phyloP scores from a whole-genome alignment of 2,113 vertebrate genomes.

The Laterallus jamaicensis region DNA sequence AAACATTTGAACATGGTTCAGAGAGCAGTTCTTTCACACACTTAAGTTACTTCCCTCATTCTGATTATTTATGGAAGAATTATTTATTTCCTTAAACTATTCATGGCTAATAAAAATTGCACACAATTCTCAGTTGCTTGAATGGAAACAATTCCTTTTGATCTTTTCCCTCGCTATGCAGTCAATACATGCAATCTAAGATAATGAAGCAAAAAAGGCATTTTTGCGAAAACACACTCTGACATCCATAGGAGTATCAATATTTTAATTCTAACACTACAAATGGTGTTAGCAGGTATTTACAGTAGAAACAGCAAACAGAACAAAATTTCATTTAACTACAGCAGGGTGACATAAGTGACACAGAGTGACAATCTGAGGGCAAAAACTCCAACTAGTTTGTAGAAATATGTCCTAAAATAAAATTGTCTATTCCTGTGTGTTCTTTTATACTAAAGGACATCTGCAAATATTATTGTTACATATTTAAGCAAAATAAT shows the following conservation, averaged over 20 bases:
- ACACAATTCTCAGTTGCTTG: not conserved
- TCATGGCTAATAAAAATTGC: not conserved
- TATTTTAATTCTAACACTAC: not conserved
- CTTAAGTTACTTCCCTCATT: not conserved
- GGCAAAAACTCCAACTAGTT: not conserved
- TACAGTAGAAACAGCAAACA: not conserved
- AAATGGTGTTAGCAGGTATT: not conserved
- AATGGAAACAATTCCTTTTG: not conserved
- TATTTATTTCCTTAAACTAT: constrained; percentile 6
- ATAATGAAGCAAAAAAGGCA: not conserved
- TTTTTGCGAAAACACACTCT: not conserved
- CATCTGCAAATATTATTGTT: not conserved
- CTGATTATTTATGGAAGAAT: not conserved
- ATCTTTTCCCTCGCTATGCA: not conserved
- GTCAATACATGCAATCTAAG: not conserved
- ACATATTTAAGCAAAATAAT: not conserved
- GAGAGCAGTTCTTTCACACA: not conserved
- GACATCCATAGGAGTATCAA: not conserved
- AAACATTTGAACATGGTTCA: not conserved
- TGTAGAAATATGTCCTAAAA: not conserved
- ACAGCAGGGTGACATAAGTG: not conserved
- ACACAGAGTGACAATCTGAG: not conserved
- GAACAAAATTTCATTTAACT: not conserved
- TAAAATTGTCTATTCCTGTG: not conserved
- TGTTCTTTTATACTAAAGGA: not conserved